A percentile compares a stretch with the other conserved stretches of the same genome.
Conservation (phyloP, 1,140 invertebrate genomes). For the Euglossa dilemma region DNA sequence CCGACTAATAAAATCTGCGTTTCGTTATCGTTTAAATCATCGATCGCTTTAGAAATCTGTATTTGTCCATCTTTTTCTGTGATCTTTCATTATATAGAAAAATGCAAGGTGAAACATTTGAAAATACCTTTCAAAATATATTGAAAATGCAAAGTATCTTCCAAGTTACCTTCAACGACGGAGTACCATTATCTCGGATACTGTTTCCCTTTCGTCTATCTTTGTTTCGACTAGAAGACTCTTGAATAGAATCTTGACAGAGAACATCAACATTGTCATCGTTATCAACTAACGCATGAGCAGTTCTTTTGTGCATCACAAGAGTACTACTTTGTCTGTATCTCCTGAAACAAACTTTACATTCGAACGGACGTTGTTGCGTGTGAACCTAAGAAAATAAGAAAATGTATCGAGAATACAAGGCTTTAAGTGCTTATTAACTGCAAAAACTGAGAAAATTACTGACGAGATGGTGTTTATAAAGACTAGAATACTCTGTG, state of each 20-base stretch:
- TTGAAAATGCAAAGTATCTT: neutral
- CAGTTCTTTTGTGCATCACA: constrained; percentile 84
- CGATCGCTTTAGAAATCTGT: constrained; percentile 65
- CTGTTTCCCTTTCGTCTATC: constrained; percentile 48
- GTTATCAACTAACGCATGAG: constrained; percentile 72
- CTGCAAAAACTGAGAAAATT: neutral
- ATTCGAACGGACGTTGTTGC: constrained; percentile 85
- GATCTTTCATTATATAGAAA: neutral
- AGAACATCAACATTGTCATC: constrained; percentile 71
- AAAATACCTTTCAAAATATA: neutral
- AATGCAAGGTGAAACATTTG: constrained; percentile 34
- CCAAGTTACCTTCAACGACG: constrained; percentile 22
- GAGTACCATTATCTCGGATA: constrained; percentile 55
- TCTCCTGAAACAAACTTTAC: constrained; percentile 84
- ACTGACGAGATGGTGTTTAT: constrained; percentile 87
- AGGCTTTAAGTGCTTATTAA: neutral
- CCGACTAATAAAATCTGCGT: constrained; percentile 76
- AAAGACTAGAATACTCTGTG: constrained; percentile 89
- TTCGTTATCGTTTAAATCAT: constrained; percentile 70
- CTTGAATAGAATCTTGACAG: constrained; percentile 64
- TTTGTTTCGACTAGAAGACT: constrained; percentile 59
- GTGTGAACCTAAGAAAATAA: constrained; percentile 82
- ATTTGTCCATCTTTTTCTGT: constrained; percentile 66
- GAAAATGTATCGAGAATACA: neutral
- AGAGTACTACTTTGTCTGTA: constrained; percentile 86